Base-by-base conservation (phyloP, 2,113 vertebrate species). In the Nymphicus hollandicus region DNA sequence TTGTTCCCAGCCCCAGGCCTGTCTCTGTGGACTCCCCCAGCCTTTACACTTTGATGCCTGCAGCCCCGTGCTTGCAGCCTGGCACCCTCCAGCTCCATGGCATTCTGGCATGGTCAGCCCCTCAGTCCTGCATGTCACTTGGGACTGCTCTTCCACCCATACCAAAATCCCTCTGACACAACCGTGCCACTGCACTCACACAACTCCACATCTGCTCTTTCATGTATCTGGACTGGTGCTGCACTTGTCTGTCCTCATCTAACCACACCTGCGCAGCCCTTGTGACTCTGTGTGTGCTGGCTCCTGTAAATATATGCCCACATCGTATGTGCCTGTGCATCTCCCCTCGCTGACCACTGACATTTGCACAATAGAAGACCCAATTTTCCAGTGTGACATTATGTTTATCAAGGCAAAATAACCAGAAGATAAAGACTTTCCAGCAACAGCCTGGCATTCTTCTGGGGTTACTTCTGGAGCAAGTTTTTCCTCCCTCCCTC, bases 241-340 rank as follows among this genome's bases (percentile, higher is more conserved):
- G 31, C 55, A 13, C 52, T 46, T 20, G 17, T 47, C 35, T n/a
- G 31, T 52, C 35, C 49, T 53, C 24, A 25, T 76, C n/a, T 76
- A 16, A 39, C 53, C 11, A 11, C 47, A 39, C 10, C 43, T 6
- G 31, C 39, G 23, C 39, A 24, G 29, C 18, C 27, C 13, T 0
- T 22, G 29, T 1, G 4, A 41, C 33, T 14, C 39, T 23, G 3
- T 2, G 12, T 4, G 1, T 0, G 1, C 7, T 29, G 43, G 19
- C 17, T 80, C 13, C 66, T 65, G 47, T 9, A 39, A 53, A 3
- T 11, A 11, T 2, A 7, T 27, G 43, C 28, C 20, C 25, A 4
- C 7, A 2, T 27, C 4, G 0, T 2, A 4, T 23, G 17, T 55
- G 44, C 37, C 24, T n/a, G 12, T 46, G n/a, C 24, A 2, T 33